These are phyloP conservation scores for Drosophila novamexicana DNA, from an alignment of 1,140 invertebrate species.

Conservation along the genomic window DNA sequence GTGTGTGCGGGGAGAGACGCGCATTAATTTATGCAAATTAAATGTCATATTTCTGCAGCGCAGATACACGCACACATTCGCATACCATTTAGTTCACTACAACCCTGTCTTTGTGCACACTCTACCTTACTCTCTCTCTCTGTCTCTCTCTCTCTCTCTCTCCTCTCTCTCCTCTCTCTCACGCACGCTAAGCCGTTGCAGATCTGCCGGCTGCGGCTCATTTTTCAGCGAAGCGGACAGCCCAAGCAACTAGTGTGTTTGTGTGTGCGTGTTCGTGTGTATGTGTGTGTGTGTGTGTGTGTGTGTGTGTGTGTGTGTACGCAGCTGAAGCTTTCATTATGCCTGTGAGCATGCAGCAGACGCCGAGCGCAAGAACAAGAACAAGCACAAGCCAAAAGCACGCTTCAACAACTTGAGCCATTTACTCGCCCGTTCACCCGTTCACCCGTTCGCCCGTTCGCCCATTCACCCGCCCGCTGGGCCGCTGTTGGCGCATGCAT, in stretches of 20 bases:
- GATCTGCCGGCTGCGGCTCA: constrained; percentile 43
- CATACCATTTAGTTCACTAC: background rate
- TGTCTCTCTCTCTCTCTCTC: background rate
- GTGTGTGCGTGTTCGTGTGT: constrained; percentile 11
- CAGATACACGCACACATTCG: constrained; percentile 19
- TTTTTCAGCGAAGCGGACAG: constrained; percentile 59
- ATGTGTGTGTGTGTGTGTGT: background rate
- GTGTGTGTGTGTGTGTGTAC: too few species aligned
- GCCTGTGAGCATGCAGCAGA: constrained; percentile 37
- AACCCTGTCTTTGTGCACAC: background rate
- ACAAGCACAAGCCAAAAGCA: constrained; percentile 36
- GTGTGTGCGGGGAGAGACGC: background rate
- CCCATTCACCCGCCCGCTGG: background rate
- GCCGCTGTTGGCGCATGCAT: constrained; percentile 43
- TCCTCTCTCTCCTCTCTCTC: background rate
- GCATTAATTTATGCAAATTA: constrained; percentile 57
- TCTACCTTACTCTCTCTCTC: background rate
- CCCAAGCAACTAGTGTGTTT: constrained; percentile 18
- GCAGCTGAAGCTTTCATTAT: constrained; percentile 34
- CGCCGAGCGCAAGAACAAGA: background rate
- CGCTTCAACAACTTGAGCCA: constrained; percentile 46
- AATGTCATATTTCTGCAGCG: constrained; percentile 52
- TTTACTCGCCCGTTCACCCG: constrained; percentile 26
- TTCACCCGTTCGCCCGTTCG: constrained; percentile 11
- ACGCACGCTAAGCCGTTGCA: constrained; percentile 4